Conservation (phyloP, 1,140 invertebrate species). For the Anagrus nilaparvatae region DNA sequence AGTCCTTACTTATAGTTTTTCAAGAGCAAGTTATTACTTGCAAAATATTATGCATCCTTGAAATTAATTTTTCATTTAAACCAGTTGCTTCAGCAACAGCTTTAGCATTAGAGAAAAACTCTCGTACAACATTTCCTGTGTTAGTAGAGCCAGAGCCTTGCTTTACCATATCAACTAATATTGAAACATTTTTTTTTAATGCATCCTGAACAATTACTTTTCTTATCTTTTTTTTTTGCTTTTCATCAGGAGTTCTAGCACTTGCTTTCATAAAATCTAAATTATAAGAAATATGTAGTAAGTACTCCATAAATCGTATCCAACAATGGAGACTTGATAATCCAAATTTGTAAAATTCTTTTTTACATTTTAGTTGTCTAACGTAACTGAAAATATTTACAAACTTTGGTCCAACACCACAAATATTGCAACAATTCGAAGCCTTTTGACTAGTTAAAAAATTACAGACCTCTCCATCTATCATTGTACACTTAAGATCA, state of each 20-base stretch:
- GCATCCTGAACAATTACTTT: not conserved
- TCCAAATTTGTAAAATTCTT: constrained; percentile 23
- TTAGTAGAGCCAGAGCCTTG: constrained; percentile 8
- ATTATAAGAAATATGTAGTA: constrained; percentile 26
- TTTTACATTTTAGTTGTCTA: constrained; percentile 10
- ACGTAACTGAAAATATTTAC: constrained; percentile 25
- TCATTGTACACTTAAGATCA: constrained; percentile 28
- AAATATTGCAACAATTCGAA: constrained; percentile 30
- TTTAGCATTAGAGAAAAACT: constrained; percentile 6
- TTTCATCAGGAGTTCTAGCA: not conserved
- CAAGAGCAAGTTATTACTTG: constrained; percentile 1
- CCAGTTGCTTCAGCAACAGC: constrained; percentile 5
- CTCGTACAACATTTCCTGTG: constrained; percentile 8
- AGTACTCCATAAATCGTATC: constrained; percentile 25
- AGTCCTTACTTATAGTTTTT: constrained; percentile 7
- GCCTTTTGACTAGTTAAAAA: constrained; percentile 26
- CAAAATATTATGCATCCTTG: constrained; percentile 4
- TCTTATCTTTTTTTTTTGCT: constrained; percentile 12
- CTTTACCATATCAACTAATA: constrained; percentile 8
- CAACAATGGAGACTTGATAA: constrained; percentile 27
- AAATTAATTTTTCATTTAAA: constrained; percentile 8
- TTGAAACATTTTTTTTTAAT: constrained; percentile 1
- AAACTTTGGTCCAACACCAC: constrained; percentile 24
- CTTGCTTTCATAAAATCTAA: constrained; percentile 18
- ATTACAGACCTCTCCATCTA: constrained; percentile 39